Base-by-base conservation (phyloP, 2,113 vertebrate species). In the Marmota flaviventris region DNA sequence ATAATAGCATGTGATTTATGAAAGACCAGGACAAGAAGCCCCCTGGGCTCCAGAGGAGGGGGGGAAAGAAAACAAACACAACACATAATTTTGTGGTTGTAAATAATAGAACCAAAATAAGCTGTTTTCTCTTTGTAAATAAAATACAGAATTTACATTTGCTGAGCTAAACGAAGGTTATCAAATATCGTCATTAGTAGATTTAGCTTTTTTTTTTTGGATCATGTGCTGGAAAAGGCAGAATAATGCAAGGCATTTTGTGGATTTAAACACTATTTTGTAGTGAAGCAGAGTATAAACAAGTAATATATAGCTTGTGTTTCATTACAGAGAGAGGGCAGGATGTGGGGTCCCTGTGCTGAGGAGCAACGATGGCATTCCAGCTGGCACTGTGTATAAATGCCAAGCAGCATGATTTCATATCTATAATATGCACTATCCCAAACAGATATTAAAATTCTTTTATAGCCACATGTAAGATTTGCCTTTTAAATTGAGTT, bases 401-500 rank as follows among this genome's bases (percentile, higher is more conserved):
- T 90, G 94, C 92, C 67, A 84, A 88, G 76, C 7, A 22, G 29
- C 12, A 20, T 25, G 88, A 94, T 76, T 96, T 97, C 92, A 70
- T 53, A 79, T 85, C 93, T 89, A 73, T 56, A 92, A 92, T 53
- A 61, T 27, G 51, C 81, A 73, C 42, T 39, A 61, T 61, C 61
- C 84, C 94, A 91, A 81, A 87, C 76, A 70, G 85, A 89, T 72
- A 97, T 17, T 79, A 90, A 72, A 83, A 85, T 90, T 81, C 83
- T 82, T 88, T 96, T 77, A 51, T 7, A 82, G 88, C 39, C 88
- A 90, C 91, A 67, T 34, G 53, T 45, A 90, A 85, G 69, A 95
- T 69, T 87, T 94, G 82, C 61, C 85, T 91, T 97, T 93, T 93
- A 96, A 95, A 96, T 73, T 67, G 70, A 89, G 27, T 92, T 86